Evolutionary conservation across 2,797 vertebrate species (phyloP).

Genomic region (Diglossa cyanea): DNA sequence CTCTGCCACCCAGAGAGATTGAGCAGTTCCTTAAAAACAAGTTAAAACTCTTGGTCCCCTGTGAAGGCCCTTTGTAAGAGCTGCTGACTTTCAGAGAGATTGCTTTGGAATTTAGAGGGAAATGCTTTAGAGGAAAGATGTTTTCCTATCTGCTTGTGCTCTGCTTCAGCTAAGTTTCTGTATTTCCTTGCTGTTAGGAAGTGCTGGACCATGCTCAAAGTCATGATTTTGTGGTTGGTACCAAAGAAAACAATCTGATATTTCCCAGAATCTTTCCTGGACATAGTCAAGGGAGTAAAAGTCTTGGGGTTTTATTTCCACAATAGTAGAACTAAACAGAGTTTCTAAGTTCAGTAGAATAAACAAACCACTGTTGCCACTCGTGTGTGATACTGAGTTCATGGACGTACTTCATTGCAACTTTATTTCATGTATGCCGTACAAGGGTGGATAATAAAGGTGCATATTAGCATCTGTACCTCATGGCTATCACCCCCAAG

Average conservation of each 20-base stretch:
- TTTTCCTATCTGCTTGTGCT: not conserved
- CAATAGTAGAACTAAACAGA: not conserved
- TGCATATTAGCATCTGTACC: not conserved
- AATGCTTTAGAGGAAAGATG: not conserved
- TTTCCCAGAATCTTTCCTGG: not conserved
- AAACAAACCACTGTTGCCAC: not conserved
- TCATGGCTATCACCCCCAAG: not conserved
- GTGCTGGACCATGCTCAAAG: not conserved
- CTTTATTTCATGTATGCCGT: rapidly evolving
- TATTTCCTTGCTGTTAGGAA: not conserved
- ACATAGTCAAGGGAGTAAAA: not conserved
- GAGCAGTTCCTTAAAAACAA: not conserved
- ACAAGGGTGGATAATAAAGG: not conserved
- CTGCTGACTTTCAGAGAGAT: not conserved
- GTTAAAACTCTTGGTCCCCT: not conserved
- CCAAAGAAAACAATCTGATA: not conserved
- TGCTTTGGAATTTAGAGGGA: not conserved
- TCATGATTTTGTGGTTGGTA: not conserved
- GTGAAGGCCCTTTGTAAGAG: not conserved
- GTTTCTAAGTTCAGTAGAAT: not conserved
- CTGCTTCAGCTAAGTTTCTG: not conserved
- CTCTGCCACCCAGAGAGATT: not conserved
- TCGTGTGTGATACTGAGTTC: not conserved
- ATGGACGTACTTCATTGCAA: not conserved
- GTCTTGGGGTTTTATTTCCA: not conserved